A percentile compares a stretch with the other conserved stretches of the same genome.
These are phyloP conservation scores for Zaprionus obscuricornis DNA, from an alignment of 2,888 invertebrate species.

Conservation along the genomic window DNA sequence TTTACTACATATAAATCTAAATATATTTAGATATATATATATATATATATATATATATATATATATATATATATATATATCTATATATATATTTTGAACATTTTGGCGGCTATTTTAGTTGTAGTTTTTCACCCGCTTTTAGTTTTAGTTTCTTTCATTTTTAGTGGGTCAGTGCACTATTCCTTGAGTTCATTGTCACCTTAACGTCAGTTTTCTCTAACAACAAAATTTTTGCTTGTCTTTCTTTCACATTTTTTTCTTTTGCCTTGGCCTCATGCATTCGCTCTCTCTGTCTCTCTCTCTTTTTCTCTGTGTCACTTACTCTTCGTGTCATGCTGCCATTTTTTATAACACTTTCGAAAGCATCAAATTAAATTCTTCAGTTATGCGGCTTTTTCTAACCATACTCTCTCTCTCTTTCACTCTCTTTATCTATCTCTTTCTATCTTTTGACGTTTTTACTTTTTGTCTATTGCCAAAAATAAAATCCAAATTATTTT, in stretches of 20 bases:
- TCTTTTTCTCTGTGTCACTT: too few species aligned
- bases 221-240: slow-evolving; percentile 19
- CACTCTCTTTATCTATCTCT: neutral
- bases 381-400: slow-evolving; percentile 13
- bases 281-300: slow-evolving; percentile 10
- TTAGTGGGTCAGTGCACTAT: slow-evolving; percentile 69
- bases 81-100: neutral
- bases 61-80: neutral
- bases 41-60: neutral
- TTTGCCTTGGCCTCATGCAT: slow-evolving; percentile 36
- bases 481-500: slow-evolving; percentile 57
- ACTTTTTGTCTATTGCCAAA: slow-evolving; percentile 6
- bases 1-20: neutral
- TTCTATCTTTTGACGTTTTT: neutral
- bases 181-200: slow-evolving; percentile 70
- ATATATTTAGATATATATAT: neutral
- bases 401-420: slow-evolving; percentile 28
- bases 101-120: slow-evolving; percentile 34
- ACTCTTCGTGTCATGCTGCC: too few species aligned
- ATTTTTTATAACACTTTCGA: too few species aligned
- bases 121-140: slow-evolving; percentile 10
- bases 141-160: slow-evolving; percentile 3
- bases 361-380: slow-evolving; percentile 28
- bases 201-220: slow-evolving; percentile 13
- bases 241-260: slow-evolving; percentile 6